Percentiles rank a stretch among this genome's conserved stretches.
These are phyloP conservation scores for Sphaeramia orbicularis DNA, from an alignment of 2,797 vertebrate genomes.

Conservation along the genomic window DNA sequence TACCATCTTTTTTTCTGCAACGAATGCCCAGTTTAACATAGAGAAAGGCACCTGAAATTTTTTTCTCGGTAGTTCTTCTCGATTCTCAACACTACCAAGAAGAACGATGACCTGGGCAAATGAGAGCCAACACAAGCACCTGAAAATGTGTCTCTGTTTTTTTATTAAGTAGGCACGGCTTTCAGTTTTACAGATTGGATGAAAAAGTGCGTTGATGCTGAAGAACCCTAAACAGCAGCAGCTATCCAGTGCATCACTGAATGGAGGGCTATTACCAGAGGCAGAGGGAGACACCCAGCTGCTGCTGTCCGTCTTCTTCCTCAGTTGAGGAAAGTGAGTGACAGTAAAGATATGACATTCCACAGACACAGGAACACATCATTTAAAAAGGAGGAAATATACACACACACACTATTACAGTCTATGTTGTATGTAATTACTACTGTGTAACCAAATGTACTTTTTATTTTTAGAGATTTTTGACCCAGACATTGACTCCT, in stretches of 20 bases:
- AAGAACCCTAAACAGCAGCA: constrained; percentile 27
- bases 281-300: constrained; percentile 83
- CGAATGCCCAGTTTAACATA: too few relatives aligned
- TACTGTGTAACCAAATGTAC: background rate
- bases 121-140: too few relatives aligned
- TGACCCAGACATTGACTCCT: background rate
- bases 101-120: too few relatives aligned
- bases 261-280: constrained; percentile 43
- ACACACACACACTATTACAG: background rate
- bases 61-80: too few relatives aligned
- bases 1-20: too few relatives aligned
- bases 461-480: background rate
- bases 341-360: constrained; percentile 45
- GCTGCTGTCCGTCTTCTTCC: constrained; percentile 82
- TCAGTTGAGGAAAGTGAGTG: constrained; percentile 26
- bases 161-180: background rate
- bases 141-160: too few relatives aligned
- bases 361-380: constrained; percentile 30
- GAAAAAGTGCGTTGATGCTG: constrained; percentile 31
- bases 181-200: constrained; percentile 14
- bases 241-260: constrained; percentile 56
- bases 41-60: too few relatives aligned
- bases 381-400: constrained; percentile 3
- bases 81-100: too few relatives aligned
- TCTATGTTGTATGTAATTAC: background rate